Percentiles rank a stretch among this genome's conserved stretches.
phyloP scores from a whole-genome alignment of 2,113 vertebrate species.

The Cavia aperea region DNA sequence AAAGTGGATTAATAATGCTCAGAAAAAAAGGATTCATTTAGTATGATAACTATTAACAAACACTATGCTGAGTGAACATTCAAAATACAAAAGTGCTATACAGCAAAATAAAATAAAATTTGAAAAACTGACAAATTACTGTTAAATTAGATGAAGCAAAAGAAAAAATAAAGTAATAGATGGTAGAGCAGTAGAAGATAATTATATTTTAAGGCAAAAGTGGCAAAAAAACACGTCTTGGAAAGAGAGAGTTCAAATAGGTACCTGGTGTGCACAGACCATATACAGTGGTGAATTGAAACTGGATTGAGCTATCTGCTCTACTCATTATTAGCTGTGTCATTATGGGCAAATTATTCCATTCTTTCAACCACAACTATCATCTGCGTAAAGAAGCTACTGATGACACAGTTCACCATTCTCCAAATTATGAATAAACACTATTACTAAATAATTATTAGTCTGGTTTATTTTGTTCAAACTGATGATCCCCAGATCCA shows the following conservation, averaged over 20 bases:
- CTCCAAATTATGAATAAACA: not conserved
- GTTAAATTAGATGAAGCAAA: not conserved
- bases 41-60: not conserved
- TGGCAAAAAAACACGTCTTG: not conserved
- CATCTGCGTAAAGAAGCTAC: not conserved
- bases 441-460: not conserved
- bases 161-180: not conserved
- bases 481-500: not conserved
- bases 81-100: not conserved
- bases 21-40: conserved; percentile 3
- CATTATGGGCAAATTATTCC: not conserved
- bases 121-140: conserved; percentile 6
- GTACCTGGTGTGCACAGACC: rapidly evolving
- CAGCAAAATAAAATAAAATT: not conserved
- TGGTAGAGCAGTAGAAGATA: not conserved
- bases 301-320: not conserved
- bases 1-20: not conserved
- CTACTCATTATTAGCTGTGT: not conserved
- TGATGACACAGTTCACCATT: not conserved
- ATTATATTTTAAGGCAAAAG: conserved; percentile 13
- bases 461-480: not conserved
- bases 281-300: not conserved
- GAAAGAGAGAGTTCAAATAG: not conserved
- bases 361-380: not conserved
- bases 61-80: not conserved